These are phyloP conservation scores for Exaiptasia diaphana DNA, from an alignment of 64 coral and sea anemone species.

Conservation along the genomic window DNA sequence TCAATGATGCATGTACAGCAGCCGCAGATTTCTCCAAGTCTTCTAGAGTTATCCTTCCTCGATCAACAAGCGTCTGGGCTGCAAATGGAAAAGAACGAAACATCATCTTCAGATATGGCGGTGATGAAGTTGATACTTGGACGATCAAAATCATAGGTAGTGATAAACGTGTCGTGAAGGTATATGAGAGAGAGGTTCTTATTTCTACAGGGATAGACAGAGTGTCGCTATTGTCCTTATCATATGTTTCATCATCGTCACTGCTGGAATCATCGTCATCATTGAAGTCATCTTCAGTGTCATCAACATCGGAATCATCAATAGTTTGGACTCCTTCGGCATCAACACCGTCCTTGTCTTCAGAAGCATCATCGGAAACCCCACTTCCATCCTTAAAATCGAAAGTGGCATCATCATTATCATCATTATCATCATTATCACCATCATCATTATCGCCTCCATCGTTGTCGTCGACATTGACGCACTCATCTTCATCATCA, in stretches of 20 bases:
- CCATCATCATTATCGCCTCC: too few species aligned
- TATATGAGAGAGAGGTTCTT: background rate
- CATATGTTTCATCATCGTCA: background rate
- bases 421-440: too few species aligned
- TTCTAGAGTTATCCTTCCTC: constrained; percentile 3
- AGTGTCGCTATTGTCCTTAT: background rate
- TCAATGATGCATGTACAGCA: too few species aligned
- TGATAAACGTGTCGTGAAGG: background rate
- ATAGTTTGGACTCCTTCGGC: too few species aligned
- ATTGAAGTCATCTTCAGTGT: background rate
- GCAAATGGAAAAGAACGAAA: constrained; percentile 56
- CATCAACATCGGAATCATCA: background rate
- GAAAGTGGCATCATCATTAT: too few species aligned
- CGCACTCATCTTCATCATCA: too few species aligned
- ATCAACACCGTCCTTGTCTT: too few species aligned
- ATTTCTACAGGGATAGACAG: background rate
- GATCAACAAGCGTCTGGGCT: constrained; percentile 63
- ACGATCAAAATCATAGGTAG: constrained; percentile 14
- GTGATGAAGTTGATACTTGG: constrained; percentile 42
- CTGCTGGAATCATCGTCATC: background rate
- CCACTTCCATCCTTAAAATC: too few species aligned
- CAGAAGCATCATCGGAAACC: too few species aligned
- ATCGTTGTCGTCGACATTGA: too few species aligned
- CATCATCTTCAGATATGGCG: constrained; percentile 16
- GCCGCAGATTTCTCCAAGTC: too few species aligned